phyloP scores from a whole-genome alignment of 2,797 vertebrate genomes.

The Anisognathus igniventris region DNA sequence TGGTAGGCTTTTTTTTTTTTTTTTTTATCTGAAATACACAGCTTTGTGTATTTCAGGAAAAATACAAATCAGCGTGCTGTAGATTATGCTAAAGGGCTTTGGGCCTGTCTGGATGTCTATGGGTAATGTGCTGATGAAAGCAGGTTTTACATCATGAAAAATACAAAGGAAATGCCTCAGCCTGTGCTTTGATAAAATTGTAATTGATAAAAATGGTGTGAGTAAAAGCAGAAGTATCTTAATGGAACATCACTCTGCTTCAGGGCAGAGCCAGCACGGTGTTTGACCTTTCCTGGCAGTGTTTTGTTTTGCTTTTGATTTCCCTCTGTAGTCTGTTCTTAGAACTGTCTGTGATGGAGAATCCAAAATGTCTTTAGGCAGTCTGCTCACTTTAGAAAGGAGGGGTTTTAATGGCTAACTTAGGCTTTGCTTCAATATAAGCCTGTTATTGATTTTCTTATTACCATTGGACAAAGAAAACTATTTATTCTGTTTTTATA shows the following conservation, averaged over 20 bases:
- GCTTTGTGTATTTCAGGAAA: neutral
- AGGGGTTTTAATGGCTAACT: neutral
- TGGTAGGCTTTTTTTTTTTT: rapidly evolving
- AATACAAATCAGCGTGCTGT: neutral
- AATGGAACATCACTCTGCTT: neutral
- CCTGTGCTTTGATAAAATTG: neutral
- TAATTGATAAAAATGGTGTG: neutral
- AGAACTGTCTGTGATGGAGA: neutral
- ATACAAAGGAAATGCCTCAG: neutral
- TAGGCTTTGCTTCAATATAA: neutral
- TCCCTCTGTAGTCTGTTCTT: neutral
- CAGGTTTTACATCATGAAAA: neutral
- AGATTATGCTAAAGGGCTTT: neutral
- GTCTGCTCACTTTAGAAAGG: neutral
- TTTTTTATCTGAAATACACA: neutral
- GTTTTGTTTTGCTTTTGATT: neutral
- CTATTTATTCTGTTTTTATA: neutral
- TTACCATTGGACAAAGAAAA: neutral
- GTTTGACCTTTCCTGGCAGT: neutral
- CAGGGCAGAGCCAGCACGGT: neutral
- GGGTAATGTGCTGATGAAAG: neutral
- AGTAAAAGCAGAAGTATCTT: neutral
- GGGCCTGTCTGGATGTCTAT: neutral
- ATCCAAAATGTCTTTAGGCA: neutral
- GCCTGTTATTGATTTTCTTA: neutral